Percentiles rank a stretch among this genome's conserved stretches.
phyloP scores from a whole-genome alignment of 1,140 invertebrate species.

The Goniozus legneri region DNA sequence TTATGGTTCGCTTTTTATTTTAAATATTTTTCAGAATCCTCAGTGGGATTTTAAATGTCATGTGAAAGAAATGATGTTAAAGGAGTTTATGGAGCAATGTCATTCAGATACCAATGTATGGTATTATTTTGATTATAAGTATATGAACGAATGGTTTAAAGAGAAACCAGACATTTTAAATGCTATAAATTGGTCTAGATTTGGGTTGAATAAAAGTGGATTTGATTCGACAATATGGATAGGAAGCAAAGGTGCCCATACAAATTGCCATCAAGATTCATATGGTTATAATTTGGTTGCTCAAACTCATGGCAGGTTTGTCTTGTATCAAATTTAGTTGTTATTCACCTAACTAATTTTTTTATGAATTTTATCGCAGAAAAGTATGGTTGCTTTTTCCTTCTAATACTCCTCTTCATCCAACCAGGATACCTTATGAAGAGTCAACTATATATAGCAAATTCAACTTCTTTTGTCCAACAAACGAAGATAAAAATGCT shows the following conservation, averaged over 20 bases:
- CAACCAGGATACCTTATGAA: conserved; percentile 91
- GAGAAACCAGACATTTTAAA: conserved; percentile 60
- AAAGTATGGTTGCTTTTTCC: conserved; percentile 94
- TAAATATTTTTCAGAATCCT: conserved; percentile 53
- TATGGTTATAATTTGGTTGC: conserved; percentile 92
- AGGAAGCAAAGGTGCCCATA: conserved; percentile 82
- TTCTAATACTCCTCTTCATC: conserved; percentile 63
- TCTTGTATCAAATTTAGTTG: background rate
- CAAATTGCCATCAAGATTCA: conserved; percentile 90
- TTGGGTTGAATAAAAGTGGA: conserved; percentile 71
- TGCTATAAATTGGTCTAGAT: conserved; percentile 69
- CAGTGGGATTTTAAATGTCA: conserved; percentile 73
- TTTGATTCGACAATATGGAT: conserved; percentile 85
- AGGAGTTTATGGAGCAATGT: conserved; percentile 60
- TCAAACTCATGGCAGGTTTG: conserved; percentile 80
- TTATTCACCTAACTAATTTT: background rate
- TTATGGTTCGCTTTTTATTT: conserved; percentile 5
- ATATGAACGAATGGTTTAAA: conserved; percentile 68
- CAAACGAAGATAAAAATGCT: conserved; percentile 34
- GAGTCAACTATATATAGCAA: conserved; percentile 93
- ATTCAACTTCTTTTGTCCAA: conserved; percentile 72
- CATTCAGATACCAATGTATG: conserved; percentile 53
- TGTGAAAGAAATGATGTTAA: conserved; percentile 57
- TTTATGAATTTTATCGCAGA: conserved; percentile 58
- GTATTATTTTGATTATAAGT: conserved; percentile 85